phyloP scores from a whole-genome alignment of 2,113 vertebrate species.

The Stigmatopora nigra region DNA sequence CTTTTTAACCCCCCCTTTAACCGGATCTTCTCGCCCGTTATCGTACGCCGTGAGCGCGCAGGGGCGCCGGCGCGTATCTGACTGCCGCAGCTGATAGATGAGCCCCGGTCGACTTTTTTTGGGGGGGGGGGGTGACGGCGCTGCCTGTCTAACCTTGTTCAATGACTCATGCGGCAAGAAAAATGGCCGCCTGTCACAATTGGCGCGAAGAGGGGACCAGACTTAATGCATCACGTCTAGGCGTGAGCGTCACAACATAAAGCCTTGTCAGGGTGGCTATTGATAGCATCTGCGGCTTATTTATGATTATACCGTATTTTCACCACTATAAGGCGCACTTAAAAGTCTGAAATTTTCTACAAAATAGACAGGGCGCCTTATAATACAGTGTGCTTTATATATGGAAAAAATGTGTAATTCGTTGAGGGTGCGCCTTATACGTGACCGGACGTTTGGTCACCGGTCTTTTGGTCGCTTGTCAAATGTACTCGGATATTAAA shows the following conservation, averaged over 20 bases:
- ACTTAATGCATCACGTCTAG: slow-evolving; percentile 13
- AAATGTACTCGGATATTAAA: too few relatives aligned
- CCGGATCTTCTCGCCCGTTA: slow-evolving; percentile 10
- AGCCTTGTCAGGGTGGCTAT: not conserved
- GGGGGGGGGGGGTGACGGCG: slow-evolving; percentile 44
- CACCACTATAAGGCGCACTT: too few relatives aligned
- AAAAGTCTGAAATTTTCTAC: too few relatives aligned
- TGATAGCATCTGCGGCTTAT: slow-evolving; percentile 1
- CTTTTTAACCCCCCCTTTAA: slow-evolving; percentile 31
- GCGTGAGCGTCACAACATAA: slow-evolving; percentile 5
- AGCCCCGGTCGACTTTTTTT: slow-evolving; percentile 30
- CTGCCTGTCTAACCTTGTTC: slow-evolving; percentile 40
- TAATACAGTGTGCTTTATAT: too few relatives aligned
- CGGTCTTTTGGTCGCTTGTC: too few relatives aligned
- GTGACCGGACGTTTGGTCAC: too few relatives aligned
- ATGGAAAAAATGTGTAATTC: too few relatives aligned
- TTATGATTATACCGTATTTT: not conserved
- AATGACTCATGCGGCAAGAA: slow-evolving; percentile 38
- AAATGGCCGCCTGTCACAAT: slow-evolving; percentile 41
- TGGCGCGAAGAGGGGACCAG: slow-evolving; percentile 37
- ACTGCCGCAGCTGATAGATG: slow-evolving; percentile 32
- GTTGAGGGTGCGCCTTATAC: too few relatives aligned
- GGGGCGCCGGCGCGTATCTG: slow-evolving; percentile 21
- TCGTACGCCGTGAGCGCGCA: not conserved
- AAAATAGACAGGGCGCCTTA: too few relatives aligned